Percentiles rank a stretch among this genome's conserved stretches.
phyloP scores from a whole-genome alignment of 2,113 vertebrate species.

The Python bivittatus region DNA sequence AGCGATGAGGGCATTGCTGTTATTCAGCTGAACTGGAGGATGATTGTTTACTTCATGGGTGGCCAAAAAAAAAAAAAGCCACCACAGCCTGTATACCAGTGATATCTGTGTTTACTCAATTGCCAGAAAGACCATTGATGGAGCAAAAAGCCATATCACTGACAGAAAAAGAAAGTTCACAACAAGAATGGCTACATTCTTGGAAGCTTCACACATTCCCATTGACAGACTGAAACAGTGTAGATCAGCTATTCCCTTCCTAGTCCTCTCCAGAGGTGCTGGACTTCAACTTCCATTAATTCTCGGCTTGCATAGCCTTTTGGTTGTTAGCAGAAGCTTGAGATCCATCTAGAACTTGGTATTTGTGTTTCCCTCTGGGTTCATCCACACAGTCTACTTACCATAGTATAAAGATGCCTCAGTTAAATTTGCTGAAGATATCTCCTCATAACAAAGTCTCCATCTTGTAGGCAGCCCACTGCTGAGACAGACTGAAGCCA shows the following conservation, averaged over 20 bases:
- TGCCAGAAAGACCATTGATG: not conserved
- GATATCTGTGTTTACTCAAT: rapidly evolving
- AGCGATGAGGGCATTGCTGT: conserved; percentile 27
- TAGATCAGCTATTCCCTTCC: not conserved
- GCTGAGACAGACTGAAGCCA: not conserved
- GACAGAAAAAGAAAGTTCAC: not conserved
- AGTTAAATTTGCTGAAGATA: not conserved
- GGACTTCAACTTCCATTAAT: not conserved
- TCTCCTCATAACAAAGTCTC: not conserved
- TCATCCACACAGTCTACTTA: not conserved
- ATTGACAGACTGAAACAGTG: not conserved
- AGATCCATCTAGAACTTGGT: not conserved
- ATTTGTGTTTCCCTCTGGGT: not conserved
- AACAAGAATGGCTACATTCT: not conserved
- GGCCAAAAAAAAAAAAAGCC: not conserved
- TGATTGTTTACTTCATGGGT: not conserved
- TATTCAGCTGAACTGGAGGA: not conserved
- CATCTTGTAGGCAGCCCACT: not conserved
- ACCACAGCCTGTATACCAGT: not conserved
- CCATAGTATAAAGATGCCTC: not conserved
- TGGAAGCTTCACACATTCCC: not conserved
- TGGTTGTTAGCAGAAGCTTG: not conserved
- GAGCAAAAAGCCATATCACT: not conserved
- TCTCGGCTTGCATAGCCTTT: not conserved
- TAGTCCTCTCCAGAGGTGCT: not conserved